A percentile compares a stretch with the other conserved stretches of the same genome.
phyloP scores from a whole-genome alignment of 2,113 vertebrate species.

The Spheniscus mendiculus region DNA sequence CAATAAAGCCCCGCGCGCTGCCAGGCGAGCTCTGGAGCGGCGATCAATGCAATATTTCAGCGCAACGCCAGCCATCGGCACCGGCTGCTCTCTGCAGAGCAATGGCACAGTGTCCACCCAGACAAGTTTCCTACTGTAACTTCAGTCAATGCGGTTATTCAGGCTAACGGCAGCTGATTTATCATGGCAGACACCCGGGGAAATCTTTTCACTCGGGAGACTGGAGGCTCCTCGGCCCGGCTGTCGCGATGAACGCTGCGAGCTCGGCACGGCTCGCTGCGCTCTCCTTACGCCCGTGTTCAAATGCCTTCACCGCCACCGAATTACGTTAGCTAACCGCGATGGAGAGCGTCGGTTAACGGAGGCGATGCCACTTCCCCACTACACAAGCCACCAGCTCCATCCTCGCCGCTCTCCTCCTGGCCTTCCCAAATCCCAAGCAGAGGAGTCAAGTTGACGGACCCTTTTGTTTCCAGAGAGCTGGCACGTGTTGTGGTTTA shows the following conservation, averaged over 20 bases:
- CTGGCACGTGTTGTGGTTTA: slow-evolving; percentile 44
- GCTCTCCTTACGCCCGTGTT: neutral
- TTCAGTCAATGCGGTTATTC: slow-evolving; percentile 41
- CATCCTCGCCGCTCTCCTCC: neutral
- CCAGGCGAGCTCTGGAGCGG: neutral
- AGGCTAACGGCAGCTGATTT: neutral
- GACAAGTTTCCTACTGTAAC: slow-evolving; percentile 61
- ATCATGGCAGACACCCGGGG: neutral
- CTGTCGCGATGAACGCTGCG: neutral
- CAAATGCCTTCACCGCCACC: neutral
- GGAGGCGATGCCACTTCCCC: neutral
- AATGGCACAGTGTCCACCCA: neutral
- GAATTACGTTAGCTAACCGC: neutral
- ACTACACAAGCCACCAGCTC: neutral
- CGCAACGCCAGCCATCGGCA: neutral
- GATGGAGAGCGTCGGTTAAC: neutral
- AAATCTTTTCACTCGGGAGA: neutral
- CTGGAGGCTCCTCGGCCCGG: neutral
- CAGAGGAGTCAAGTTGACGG: neutral
- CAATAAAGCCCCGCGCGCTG: neutral
- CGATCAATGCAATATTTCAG: neutral
- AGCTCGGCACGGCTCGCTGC: neutral
- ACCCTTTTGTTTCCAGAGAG: slow-evolving; percentile 42
- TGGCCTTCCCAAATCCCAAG: neutral
- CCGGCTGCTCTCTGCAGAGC: slow-evolving; percentile 7